Evolutionary conservation across 2,888 invertebrate species (phyloP).

Genomic region (Augochlorella aurata): DNA sequence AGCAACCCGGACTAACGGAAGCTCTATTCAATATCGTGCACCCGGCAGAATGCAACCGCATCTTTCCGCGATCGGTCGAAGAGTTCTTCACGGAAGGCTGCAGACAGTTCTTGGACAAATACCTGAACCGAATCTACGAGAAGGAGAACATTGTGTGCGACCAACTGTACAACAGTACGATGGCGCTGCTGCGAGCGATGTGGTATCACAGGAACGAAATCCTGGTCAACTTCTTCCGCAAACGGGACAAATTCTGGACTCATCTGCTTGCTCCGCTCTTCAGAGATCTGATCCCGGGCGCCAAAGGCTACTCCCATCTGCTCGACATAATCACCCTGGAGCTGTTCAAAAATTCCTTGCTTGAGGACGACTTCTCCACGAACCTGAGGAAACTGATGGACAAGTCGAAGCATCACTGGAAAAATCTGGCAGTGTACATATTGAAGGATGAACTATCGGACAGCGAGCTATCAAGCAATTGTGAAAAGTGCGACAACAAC

Average conservation of each 20-base stretch:
- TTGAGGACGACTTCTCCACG: constrained; percentile 75
- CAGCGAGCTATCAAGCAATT: constrained; percentile 29
- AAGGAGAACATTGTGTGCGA: constrained; percentile 78
- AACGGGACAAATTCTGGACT: constrained; percentile 79
- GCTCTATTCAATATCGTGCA: constrained; percentile 81
- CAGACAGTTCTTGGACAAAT: constrained; percentile 78
- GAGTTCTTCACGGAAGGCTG: constrained; percentile 80
- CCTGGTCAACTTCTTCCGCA: constrained; percentile 80
- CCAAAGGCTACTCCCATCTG: constrained; percentile 78
- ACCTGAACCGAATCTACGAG: constrained; percentile 75
- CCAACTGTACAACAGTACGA: constrained; percentile 78
- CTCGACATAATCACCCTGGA: constrained; percentile 80
- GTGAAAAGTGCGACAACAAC: constrained; percentile 26
- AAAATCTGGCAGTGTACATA: constrained; percentile 73
- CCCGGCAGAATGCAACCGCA: constrained; percentile 78
- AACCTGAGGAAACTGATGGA: constrained; percentile 78
- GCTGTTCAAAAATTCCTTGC: constrained; percentile 76
- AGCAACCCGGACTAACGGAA: constrained; percentile 82
- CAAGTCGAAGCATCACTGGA: constrained; percentile 73
- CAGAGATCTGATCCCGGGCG: constrained; percentile 71
- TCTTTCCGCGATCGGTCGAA: constrained; percentile 78
- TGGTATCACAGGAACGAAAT: constrained; percentile 81
- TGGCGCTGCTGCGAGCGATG: constrained; percentile 80
- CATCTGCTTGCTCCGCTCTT: constrained; percentile 79
- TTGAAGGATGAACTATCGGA: constrained; percentile 64